These are phyloP conservation scores for Drosophila sordidula DNA, from an alignment of 2,888 invertebrate genomes.

Conservation along the genomic window DNA sequence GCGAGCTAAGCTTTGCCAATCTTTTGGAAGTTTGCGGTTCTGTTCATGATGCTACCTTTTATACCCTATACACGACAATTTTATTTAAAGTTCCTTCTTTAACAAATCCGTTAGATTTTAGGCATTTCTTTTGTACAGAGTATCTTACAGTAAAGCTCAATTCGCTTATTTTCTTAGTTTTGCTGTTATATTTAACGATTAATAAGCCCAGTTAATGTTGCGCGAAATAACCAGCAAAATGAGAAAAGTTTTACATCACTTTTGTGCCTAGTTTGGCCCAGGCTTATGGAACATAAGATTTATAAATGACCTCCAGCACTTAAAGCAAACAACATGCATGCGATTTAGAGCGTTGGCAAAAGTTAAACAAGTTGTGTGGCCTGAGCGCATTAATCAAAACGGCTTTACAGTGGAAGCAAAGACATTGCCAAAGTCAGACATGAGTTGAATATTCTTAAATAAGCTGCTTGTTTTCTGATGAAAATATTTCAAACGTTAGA, in stretches of 20 bases:
- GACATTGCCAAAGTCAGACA: conserved; percentile 5
- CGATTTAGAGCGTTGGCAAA: conserved; percentile 51
- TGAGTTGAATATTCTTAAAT: not conserved
- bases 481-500: too few species aligned
- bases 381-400: conserved; percentile 60
- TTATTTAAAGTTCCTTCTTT: not conserved
- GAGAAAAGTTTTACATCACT: conserved; percentile 71
- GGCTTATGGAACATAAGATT: conserved; percentile 52
- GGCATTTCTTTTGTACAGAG: not conserved
- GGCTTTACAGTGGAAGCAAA: conserved; percentile 25
- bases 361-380: conserved; percentile 52
- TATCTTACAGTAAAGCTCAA: not conserved
- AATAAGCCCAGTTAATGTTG: conserved; percentile 75
- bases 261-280: conserved; percentile 30
- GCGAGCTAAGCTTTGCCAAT: conserved; percentile 8
- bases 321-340: conserved; percentile 19
- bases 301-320: conserved; percentile 67
- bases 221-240: conserved; percentile 76
- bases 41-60: not conserved
- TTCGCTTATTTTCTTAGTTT: not conserved
- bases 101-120: too few species aligned
- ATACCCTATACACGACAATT: conserved; percentile 1
- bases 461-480: not conserved
- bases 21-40: conserved; percentile 1
- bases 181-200: conserved; percentile 59